These are phyloP conservation scores for Etheostoma spectabile DNA, from an alignment of 2,113 vertebrate species.

Conservation along the genomic window DNA sequence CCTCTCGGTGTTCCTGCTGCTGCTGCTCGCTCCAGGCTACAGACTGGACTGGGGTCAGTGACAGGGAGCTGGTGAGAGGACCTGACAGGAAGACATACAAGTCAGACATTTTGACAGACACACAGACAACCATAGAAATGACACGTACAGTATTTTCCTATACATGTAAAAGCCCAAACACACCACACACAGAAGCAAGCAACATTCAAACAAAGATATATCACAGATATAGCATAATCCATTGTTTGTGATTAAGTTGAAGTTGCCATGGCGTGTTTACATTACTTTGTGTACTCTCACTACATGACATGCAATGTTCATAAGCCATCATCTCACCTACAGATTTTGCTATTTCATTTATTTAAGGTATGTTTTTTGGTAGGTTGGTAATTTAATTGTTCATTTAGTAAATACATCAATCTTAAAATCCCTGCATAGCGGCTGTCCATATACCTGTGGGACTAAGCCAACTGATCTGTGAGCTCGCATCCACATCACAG, in stretches of 20 bases:
- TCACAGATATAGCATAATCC: background rate
- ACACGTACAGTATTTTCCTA: background rate
- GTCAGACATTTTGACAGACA: conserved; percentile 29
- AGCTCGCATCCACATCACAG: conserved; percentile 87
- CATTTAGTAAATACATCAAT: background rate
- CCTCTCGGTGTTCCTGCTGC: conserved; percentile 84
- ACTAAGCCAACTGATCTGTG: conserved; percentile 90
- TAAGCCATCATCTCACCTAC: no score
- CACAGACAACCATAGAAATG: background rate
- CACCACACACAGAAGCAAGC: conserved; percentile 11
- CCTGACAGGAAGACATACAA: conserved; percentile 76
- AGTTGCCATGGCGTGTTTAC: background rate
- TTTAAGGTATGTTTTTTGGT: no score
- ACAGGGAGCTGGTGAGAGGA: conserved; percentile 88
- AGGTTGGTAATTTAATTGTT: background rate
- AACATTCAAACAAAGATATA: conserved; percentile 20
- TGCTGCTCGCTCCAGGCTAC: conserved; percentile 90
- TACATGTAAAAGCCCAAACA: background rate
- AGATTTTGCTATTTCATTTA: no score
- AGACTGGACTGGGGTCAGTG: conserved; percentile 91
- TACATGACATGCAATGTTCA: no score
- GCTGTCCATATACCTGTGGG: conserved; percentile 66
- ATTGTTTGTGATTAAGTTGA: background rate
- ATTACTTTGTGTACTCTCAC: no score
- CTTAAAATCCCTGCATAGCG: background rate